Percentiles rank a stretch among this genome's conserved stretches.
Evolutionary conservation across 2,113 vertebrate genomes (phyloP).

Genomic region (Balaenoptera acutorostrata): DNA sequence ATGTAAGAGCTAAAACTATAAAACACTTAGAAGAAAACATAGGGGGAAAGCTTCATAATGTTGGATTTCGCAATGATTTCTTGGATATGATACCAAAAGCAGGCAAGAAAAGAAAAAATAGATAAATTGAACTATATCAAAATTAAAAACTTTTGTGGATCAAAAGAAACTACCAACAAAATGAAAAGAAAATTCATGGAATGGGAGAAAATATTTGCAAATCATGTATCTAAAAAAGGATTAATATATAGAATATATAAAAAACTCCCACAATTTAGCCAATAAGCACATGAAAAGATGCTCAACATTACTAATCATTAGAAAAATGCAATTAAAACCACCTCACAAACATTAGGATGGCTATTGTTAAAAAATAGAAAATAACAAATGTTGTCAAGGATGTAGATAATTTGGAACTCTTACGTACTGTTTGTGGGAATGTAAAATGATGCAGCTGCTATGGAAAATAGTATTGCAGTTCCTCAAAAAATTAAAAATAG

Average conservation of each 20-base stretch:
- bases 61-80: not conserved
- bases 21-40: not conserved
- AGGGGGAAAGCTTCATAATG: not conserved
- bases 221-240: not conserved
- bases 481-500: not conserved
- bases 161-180: not conserved
- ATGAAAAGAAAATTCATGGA: not conserved
- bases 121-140: not conserved
- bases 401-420: not conserved
- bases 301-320: not conserved
- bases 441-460: not conserved
- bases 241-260: not conserved
- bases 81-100: not conserved
- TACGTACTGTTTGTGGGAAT: not conserved
- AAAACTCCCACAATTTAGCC: not conserved
- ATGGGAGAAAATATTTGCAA: not conserved
- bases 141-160: not conserved
- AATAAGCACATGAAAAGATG: not conserved
- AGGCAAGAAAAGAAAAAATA: not conserved
- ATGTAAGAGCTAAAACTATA: not conserved
- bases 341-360: not conserved
- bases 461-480: not conserved
- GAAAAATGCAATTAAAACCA: not conserved
- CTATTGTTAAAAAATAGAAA: not conserved
- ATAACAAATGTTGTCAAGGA: not conserved